Evolutionary conservation across 2,113 vertebrate genomes (phyloP), one percentile per base, ranked within the genome.

Genomic region (Uropsilus gracilis): DNA sequence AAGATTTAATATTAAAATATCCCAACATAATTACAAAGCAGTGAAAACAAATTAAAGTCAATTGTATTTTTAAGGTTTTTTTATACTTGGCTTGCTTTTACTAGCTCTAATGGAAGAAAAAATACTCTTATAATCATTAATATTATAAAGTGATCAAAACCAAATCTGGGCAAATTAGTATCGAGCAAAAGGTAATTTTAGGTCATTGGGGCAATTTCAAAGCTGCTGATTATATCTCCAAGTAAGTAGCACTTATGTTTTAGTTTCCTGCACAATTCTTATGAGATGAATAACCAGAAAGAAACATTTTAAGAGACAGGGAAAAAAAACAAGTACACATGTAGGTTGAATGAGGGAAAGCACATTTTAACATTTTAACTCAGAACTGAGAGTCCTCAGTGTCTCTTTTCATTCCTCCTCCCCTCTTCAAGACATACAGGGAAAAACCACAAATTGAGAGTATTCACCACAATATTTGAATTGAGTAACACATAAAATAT

Each of bases 201-300:
- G 94, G 95, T 95, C 93, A 94, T n/a, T 34, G 42, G 91, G 89
- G 55, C 72, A 77, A 96, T 96, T 96, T 90, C n/a, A 91, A 48
- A 71, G 80, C 34, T 94, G 71, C 63, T 96, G 87, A 93, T 89
- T 95, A 87, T 87, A 94, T 46, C 78, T n/a, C 61, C 42, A 77
- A 71, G 48, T 84, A 83, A 96, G 42, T 26, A 73, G 14, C 20
- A 37, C 20, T 89, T 85, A 61, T 0, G 48, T 48, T 81, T 91
- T 55, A 63, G 32, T 61, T 71, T 94, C 63, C 75, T 64, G 30
- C 10, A 28, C 61, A 91, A 75, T 87, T 93, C 93, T 77, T 91
- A 90, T 69, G 85, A 20, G 48, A 69, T 71, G 18, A 72, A 89
- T 61, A 92, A 91, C 11, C 28, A 84, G 26, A 37, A 71, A 83